A percentile compares a stretch with the other conserved stretches of the same genome.
Conservation (phyloP, 2,113 vertebrate genomes). For the Pitta sordida region DNA sequence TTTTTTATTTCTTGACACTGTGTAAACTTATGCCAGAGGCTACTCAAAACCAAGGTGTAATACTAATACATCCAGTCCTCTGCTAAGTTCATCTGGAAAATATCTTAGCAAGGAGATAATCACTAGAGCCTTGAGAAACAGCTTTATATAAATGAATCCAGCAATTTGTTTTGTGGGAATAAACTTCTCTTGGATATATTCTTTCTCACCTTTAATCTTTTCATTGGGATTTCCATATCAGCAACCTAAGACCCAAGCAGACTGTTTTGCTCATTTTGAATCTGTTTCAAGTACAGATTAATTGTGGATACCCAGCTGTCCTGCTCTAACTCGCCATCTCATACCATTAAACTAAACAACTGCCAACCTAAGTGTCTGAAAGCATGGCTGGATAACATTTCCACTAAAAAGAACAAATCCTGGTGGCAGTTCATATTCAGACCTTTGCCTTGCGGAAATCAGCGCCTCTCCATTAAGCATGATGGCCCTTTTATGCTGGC, state of each 20-base stretch:
- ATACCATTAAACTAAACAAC: neutral
- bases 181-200: neutral
- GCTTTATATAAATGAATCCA: constrained; percentile 23
- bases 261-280: neutral
- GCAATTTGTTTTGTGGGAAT: constrained; percentile 7
- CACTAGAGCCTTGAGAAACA: neutral
- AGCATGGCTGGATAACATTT: neutral
- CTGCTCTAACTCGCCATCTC: neutral
- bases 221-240: neutral
- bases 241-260: neutral
- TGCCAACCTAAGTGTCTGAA: neutral
- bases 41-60: constrained; percentile 46
- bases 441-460: neutral
- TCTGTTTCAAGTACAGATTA: neutral
- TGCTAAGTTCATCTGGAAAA: constrained; percentile 40
- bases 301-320: neutral
- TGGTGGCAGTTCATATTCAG: neutral
- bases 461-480: rapidly evolving
- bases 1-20: constrained; percentile 32
- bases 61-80: constrained; percentile 13
- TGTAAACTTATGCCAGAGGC: constrained; percentile 46
- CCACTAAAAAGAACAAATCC: neutral
- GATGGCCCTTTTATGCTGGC: neutral
- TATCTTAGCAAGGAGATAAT: constrained; percentile 24
- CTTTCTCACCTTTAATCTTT: constrained; percentile 26